These are phyloP conservation scores for Pteropus alecto DNA, from an alignment of 2,113 vertebrate species.

Conservation along the genomic window DNA sequence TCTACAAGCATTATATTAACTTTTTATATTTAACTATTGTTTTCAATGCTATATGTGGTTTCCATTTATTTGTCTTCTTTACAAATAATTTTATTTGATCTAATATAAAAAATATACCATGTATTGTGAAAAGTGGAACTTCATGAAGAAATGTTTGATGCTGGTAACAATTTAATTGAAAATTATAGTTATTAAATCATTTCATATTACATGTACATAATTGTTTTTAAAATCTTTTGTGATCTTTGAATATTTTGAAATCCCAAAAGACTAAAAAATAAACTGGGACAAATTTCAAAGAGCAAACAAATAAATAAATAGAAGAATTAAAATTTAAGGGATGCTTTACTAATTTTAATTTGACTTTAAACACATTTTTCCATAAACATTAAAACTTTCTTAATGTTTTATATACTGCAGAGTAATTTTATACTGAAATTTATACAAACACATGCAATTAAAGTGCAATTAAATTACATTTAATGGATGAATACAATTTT, in stretches of 20 bases:
- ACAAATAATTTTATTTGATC: neutral
- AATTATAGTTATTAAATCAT: neutral
- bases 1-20: neutral
- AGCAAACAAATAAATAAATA: neutral
- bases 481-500: neutral
- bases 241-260: neutral
- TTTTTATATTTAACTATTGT: neutral
- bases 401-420: neutral
- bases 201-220: neutral
- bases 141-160: neutral
- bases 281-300: neutral
- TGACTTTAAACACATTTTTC: neutral
- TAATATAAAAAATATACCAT: neutral
- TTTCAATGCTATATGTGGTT: neutral
- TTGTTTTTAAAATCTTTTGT: neutral
- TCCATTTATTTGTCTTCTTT: neutral
- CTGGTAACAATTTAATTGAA: neutral
- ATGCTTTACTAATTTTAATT: neutral
- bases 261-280: neutral
- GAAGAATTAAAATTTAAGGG: neutral
- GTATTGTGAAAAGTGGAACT: neutral
- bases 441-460: constrained; percentile 12
- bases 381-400: neutral
- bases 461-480: neutral
- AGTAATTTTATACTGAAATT: constrained; percentile 10